Evolutionary conservation across 1,140 invertebrate genomes (phyloP).

Genomic region (Riptortus pedestris): DNA sequence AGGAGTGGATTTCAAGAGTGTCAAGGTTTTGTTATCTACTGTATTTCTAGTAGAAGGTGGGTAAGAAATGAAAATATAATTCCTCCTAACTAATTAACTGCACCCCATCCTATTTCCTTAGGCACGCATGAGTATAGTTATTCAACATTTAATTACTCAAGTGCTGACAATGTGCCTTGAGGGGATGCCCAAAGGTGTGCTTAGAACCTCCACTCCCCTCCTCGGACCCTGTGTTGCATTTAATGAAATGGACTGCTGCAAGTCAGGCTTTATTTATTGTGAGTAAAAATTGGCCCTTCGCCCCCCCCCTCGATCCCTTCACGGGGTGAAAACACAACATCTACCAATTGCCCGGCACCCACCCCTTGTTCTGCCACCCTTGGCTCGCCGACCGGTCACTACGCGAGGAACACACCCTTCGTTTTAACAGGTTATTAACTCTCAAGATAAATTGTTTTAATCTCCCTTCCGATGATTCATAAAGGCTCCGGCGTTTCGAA

Average conservation of each 20-base stretch:
- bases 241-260: background rate
- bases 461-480: too few species aligned
- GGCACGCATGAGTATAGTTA: too few species aligned
- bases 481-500: too few species aligned
- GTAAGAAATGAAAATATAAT: too few species aligned
- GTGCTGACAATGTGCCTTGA: background rate
- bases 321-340: background rate
- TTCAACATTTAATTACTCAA: too few species aligned
- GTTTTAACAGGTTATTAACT: background rate
- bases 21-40: too few species aligned
- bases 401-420: background rate
- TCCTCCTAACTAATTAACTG: too few species aligned
- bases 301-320: background rate
- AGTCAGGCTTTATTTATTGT: conserved; percentile 5
- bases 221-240: background rate
- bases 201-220: background rate
- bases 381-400: too few species aligned
- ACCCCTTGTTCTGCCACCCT: too few species aligned
- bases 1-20: too few species aligned
- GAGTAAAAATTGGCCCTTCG: background rate
- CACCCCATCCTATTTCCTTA: too few species aligned
- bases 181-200: background rate
- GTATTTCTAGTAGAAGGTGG: too few species aligned
- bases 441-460: background rate
- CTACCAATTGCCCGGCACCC: background rate